Evolutionary conservation across 2,113 vertebrate species (phyloP).

Genomic region (Ascaphus truei): DNA sequence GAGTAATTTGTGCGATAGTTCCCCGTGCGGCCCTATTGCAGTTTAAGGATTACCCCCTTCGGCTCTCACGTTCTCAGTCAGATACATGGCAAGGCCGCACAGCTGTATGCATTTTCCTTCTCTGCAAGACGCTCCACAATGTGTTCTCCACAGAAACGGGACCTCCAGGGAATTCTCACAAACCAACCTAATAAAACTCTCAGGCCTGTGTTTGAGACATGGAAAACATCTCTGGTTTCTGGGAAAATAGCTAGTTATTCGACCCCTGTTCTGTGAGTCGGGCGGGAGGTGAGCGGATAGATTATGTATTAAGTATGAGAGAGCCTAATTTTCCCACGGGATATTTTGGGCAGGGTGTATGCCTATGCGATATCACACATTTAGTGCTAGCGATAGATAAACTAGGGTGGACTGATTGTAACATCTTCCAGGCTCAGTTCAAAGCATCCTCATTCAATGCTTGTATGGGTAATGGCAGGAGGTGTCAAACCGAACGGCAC

Average conservation of each 20-base stretch:
- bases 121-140: neutral
- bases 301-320: neutral
- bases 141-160: neutral
- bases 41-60: no score
- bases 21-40: no score
- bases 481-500: no score
- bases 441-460: no score
- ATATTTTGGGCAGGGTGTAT: neutral
- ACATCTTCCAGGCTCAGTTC: neutral
- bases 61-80: no score
- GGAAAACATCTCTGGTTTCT: constrained; percentile 21
- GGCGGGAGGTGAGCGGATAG: neutral
- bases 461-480: no score
- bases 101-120: neutral
- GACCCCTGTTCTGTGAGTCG: neutral
- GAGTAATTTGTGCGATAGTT: no score
- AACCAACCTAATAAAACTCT: constrained; percentile 2
- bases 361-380: neutral
- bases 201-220: neutral
- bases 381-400: no score
- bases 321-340: neutral
- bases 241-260: neutral
- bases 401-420: neutral
- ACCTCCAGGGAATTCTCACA: neutral
- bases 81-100: no score